These are phyloP conservation scores for Aptenodytes forsteri DNA, from an alignment of 2,113 vertebrate genomes.

Conservation along the genomic window DNA sequence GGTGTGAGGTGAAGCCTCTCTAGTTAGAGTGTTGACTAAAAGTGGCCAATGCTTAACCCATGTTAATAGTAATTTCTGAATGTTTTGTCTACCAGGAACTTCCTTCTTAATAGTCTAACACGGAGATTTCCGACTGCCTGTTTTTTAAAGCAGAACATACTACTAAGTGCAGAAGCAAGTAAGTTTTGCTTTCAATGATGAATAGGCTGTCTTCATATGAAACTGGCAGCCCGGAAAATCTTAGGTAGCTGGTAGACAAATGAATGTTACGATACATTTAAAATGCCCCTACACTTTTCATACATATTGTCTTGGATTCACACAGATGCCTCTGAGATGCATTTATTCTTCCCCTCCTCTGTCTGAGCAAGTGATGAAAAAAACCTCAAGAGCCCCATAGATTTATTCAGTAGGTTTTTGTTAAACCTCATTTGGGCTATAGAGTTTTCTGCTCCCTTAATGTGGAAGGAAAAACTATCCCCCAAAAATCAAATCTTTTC, in stretches of 20 bases:
- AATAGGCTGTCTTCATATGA: not conserved
- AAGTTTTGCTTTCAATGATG: not conserved
- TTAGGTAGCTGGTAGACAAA: not conserved
- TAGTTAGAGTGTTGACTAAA: not conserved
- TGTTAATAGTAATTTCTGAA: not conserved
- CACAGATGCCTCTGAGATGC: not conserved
- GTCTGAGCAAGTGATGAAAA: not conserved
- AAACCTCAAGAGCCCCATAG: not conserved
- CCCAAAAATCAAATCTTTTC: not conserved
- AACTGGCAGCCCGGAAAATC: not conserved
- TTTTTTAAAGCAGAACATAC: not conserved
- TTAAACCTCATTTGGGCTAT: not conserved
- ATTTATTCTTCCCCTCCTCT: not conserved
- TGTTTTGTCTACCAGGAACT: not conserved
- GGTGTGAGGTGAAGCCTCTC: not conserved
- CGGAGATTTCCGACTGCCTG: fast-evolving
- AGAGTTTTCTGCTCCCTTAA: not conserved
- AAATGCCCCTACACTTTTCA: not conserved
- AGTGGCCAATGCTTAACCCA: not conserved
- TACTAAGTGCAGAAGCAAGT: not conserved
- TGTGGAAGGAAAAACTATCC: not conserved
- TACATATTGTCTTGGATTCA: not conserved
- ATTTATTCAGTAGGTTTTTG: not conserved
- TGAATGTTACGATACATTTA: not conserved
- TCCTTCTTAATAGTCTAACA: not conserved